A percentile compares a stretch with the other conserved stretches of the same genome.
These are phyloP conservation scores for Anagrus nilaparvatae DNA, from an alignment of 1,140 invertebrate species.

Conservation along the genomic window DNA sequence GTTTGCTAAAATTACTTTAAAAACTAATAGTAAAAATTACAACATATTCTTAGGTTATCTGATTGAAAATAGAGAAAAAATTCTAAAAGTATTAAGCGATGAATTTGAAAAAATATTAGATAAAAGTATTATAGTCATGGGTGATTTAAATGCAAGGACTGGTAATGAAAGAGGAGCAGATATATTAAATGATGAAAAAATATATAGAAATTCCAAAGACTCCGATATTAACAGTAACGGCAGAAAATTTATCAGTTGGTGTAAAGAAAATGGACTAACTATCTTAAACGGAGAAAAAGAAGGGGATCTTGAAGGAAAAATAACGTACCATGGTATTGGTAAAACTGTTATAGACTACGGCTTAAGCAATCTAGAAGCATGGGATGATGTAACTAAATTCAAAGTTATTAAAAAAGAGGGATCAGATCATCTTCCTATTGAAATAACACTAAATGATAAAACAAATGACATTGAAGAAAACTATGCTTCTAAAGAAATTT, in stretches of 20 bases:
- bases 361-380: neutral
- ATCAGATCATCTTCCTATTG: too few species aligned
- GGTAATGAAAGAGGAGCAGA: conserved; percentile 2
- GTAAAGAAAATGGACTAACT: neutral
- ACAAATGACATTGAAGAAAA: too few species aligned
- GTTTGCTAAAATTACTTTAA: conserved; percentile 2
- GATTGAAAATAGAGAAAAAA: too few species aligned
- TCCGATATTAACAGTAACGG: conserved; percentile 1
- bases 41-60: too few species aligned
- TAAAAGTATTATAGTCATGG: neutral
- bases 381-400: too few species aligned
- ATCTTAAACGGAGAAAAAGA: conserved; percentile 11
- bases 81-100: too few species aligned
- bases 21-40: conserved; percentile 2
- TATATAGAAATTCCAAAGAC: conserved; percentile 9
- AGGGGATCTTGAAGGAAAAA: conserved; percentile 11
- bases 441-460: too few species aligned
- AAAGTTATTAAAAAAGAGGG: too few species aligned
- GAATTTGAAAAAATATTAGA: neutral
- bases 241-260: too few species aligned
- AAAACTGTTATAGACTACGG: conserved; percentile 6
- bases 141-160: conserved; percentile 16
- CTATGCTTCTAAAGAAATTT: too few species aligned
- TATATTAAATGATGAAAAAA: neutral
- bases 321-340: conserved; percentile 8